Evolutionary conservation across 1,140 invertebrate species (phyloP).

Genomic region (Bombus pyrosoma): DNA sequence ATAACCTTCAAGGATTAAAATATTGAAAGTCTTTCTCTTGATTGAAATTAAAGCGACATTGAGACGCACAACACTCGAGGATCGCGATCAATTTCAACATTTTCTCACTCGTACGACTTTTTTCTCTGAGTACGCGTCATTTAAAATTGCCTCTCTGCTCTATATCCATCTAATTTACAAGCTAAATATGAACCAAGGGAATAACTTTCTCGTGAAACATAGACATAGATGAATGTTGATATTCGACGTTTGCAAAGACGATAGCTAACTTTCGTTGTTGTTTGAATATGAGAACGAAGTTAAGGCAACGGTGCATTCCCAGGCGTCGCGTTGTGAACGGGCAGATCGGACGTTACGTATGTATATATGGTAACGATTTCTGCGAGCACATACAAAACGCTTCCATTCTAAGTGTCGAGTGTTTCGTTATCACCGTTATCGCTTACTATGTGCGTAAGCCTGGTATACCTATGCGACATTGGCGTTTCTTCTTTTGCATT

Average conservation of each 20-base stretch:
- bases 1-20: too few relatives aligned
- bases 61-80: too few relatives aligned
- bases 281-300: not conserved
- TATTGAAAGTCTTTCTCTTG: too few relatives aligned
- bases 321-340: not conserved
- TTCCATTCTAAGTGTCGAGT: slow-evolving; percentile 55
- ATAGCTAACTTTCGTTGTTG: not conserved
- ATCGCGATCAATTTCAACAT: too few relatives aligned
- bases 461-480: slow-evolving; percentile 3
- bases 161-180: not conserved
- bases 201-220: not conserved
- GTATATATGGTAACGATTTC: slow-evolving; percentile 50
- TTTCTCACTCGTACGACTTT: too few relatives aligned
- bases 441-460: slow-evolving; percentile 6
- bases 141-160: not conserved
- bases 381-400: slow-evolving; percentile 26
- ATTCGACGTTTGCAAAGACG: not conserved
- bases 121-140: not conserved
- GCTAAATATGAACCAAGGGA: too few relatives aligned
- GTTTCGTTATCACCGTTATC: slow-evolving; percentile 67
- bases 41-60: too few relatives aligned
- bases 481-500: not conserved
- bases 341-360: slow-evolving; percentile 17
- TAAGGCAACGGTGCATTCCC: not conserved
- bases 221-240: not conserved